These are phyloP conservation scores for Sphaeridia pumilis DNA, from an alignment of 2,888 invertebrate species.

Conservation along the genomic window DNA sequence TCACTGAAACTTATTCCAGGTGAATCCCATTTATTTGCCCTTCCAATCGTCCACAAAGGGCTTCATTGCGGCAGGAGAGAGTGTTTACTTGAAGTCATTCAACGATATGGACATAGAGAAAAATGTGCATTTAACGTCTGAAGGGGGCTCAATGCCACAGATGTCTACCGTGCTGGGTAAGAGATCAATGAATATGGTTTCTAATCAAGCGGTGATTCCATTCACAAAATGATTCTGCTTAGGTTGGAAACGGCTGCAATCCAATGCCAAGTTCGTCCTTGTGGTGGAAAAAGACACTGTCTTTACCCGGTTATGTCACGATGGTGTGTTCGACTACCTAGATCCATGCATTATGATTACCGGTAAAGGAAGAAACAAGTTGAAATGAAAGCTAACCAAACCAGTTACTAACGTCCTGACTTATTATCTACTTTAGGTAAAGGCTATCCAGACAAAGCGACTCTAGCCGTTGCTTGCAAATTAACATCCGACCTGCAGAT, in stretches of 20 bases:
- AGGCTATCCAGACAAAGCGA: constrained; percentile 84
- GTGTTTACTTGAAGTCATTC: constrained; percentile 39
- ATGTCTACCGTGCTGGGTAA: constrained; percentile 18
- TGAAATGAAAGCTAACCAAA: too few relatives aligned
- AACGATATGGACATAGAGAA: constrained; percentile 39
- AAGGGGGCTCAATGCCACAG: constrained; percentile 42
- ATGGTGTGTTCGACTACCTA: constrained; percentile 51
- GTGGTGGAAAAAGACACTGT: constrained; percentile 89
- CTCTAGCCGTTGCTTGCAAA: constrained; percentile 62
- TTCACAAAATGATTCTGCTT: too few relatives aligned
- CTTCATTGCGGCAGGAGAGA: constrained; percentile 51
- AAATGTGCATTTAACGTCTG: constrained; percentile 50
- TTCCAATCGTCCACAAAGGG: constrained; percentile 70
- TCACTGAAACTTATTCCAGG: background rate
- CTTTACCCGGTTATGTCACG: constrained; percentile 71
- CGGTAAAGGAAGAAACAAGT: constrained; percentile 40
- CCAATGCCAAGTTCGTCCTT: constrained; percentile 63
- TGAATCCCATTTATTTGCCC: background rate
- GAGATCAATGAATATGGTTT: too few relatives aligned
- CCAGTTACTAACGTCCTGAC: too few relatives aligned
- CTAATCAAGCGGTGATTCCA: too few relatives aligned
- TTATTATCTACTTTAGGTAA: too few relatives aligned
- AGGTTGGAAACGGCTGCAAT: constrained; percentile 44
- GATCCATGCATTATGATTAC: constrained; percentile 70
- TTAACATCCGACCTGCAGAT: constrained; percentile 51